Conservation (phyloP, 1,140 invertebrate genomes). For the Caenorhabditis remanei region DNA sequence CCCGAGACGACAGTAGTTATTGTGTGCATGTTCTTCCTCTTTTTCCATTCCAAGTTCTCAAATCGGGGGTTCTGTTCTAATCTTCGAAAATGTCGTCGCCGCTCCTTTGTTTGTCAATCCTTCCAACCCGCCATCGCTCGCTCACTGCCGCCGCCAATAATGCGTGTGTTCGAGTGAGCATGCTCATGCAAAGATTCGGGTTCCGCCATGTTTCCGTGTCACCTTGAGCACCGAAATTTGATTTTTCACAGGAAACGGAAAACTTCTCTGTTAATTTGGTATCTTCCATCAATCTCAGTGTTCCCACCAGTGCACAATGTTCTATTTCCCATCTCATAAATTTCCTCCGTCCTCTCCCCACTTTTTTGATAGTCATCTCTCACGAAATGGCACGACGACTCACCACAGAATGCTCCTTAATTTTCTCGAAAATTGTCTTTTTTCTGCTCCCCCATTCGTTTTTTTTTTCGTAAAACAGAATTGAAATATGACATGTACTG, state of each 20-base stretch:
- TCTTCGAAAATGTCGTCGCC: slow-evolving; percentile 43
- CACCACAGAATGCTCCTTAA: not conserved
- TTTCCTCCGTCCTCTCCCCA: not conserved
- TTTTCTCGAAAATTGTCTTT: not conserved
- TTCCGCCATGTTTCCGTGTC: slow-evolving; percentile 38
- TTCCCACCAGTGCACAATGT: not conserved
- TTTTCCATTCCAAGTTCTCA: not conserved
- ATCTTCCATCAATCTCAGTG: too few species aligned
- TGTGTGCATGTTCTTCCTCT: slow-evolving; percentile 12
- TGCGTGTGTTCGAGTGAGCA: slow-evolving; percentile 48
- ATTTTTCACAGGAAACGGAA: not conserved
- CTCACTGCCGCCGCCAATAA: slow-evolving; percentile 26
- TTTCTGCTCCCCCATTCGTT: not conserved
- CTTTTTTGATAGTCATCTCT: slow-evolving; percentile 22
- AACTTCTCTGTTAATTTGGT: not conserved
- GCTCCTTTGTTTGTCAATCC: slow-evolving; percentile 47
- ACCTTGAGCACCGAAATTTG: not conserved
- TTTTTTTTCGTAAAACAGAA: not conserved
- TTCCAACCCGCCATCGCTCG: not conserved
- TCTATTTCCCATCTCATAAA: slow-evolving; percentile 40
- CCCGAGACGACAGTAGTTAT: slow-evolving; percentile 22
- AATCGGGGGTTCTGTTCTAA: slow-evolving; percentile 18
- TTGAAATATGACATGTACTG: too few species aligned
- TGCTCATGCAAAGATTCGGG: slow-evolving; percentile 6
- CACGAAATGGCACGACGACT: slow-evolving; percentile 6